Percentiles rank a stretch among this genome's conserved stretches.
Conservation (phyloP, 35 echinoderm and acorn worm genomes). For the Patiria miniata region DNA sequence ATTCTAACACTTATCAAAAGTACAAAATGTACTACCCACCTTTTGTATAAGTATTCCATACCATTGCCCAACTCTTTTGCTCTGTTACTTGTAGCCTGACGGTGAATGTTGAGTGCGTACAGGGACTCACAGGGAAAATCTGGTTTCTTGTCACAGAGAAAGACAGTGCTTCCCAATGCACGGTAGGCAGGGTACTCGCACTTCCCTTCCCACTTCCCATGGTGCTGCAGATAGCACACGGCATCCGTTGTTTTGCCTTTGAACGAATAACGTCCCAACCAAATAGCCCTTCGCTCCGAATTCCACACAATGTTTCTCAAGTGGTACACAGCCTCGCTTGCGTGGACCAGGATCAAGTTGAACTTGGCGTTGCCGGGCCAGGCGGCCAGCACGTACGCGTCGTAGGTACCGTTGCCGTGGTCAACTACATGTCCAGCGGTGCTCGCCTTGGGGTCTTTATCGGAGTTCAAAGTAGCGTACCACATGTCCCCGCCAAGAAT, state of each 20-base stretch:
- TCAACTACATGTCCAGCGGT: conserved; percentile 39
- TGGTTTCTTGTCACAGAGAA: too few relatives aligned
- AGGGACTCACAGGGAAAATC: too few relatives aligned
- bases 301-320: neutral
- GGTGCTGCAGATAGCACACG: too few relatives aligned
- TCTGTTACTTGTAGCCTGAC: too few relatives aligned
- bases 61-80: too few relatives aligned
- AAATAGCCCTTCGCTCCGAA: neutral
- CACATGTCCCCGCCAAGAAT: neutral
- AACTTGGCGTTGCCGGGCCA: neutral
- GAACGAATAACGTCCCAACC: neutral
- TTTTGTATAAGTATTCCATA: too few relatives aligned
- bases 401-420: neutral
- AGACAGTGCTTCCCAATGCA: too few relatives aligned
- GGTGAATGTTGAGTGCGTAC: too few relatives aligned
- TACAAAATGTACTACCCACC: too few relatives aligned
- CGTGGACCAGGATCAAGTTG: conserved; percentile 38
- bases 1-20: too few relatives aligned
- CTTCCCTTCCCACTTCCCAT: too few relatives aligned
- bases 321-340: conserved; percentile 37
- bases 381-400: neutral
- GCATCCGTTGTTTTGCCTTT: neutral
- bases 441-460: neutral
- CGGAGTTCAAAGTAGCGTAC: neutral
- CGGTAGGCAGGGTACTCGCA: too few relatives aligned